phyloP scores from a whole-genome alignment of 2,113 vertebrate species.

The Lates calcarifer region DNA sequence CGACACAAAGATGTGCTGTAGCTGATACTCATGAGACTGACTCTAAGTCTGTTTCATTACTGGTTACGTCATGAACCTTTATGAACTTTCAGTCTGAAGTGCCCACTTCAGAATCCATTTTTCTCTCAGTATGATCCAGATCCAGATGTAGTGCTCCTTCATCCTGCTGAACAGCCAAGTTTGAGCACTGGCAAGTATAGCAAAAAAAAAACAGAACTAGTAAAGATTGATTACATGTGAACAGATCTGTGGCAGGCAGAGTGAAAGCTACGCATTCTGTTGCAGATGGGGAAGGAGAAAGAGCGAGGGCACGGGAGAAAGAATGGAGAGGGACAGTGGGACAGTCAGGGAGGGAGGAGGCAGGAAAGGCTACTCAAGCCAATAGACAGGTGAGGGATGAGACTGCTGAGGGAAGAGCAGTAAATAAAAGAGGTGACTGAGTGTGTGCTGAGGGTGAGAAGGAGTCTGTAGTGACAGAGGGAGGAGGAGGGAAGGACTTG shows the following conservation, averaged over 20 bases:
- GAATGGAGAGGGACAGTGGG: constrained; percentile 70
- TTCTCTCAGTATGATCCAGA: constrained; percentile 22
- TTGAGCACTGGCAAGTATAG: constrained; percentile 15
- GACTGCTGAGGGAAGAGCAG: constrained; percentile 79
- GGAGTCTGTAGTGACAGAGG: constrained; percentile 34
- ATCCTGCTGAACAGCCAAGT: constrained; percentile 27
- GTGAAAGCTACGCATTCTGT: constrained; percentile 27
- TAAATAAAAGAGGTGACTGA: constrained; percentile 85
- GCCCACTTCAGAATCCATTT: neutral
- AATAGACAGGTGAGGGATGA: constrained; percentile 90
- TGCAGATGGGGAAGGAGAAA: constrained; percentile 15
- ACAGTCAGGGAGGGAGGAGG: constrained; percentile 3
- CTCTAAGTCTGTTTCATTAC: no score
- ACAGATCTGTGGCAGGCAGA: constrained; percentile 85
- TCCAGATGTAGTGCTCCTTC: constrained; percentile 26
- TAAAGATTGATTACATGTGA: constrained; percentile 89
- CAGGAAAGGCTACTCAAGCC: constrained; percentile 86
- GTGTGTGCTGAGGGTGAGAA: constrained; percentile 30
- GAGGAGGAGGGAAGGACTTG: constrained; percentile 19
- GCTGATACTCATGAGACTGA: no score
- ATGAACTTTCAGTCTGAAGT: neutral
- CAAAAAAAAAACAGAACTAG: constrained; percentile 17
- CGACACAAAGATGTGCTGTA: no score
- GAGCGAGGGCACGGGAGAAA: constrained; percentile 69
- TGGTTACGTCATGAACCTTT: neutral